Conservation (phyloP, 1,140 invertebrate genomes). For the Globodera ellingtonae region DNA sequence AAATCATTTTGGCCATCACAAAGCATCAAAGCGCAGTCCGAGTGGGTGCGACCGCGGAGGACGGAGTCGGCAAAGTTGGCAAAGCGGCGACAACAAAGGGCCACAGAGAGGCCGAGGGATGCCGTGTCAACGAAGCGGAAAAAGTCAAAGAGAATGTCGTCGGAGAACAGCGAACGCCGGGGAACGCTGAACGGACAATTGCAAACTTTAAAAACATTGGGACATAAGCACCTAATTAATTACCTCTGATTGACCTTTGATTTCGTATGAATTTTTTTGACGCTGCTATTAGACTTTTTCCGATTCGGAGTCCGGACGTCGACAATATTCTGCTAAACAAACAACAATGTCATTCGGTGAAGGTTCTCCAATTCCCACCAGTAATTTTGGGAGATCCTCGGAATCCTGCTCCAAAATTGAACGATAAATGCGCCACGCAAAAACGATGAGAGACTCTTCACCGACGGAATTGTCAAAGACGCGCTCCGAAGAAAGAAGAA, state of each 20-base stretch:
- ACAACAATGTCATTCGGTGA: background rate
- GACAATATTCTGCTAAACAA: background rate
- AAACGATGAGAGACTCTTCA: background rate
- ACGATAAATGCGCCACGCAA: constrained; percentile 15
- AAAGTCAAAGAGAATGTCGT: background rate
- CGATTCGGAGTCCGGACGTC: background rate
- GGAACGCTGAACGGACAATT: background rate
- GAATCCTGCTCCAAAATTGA: constrained; percentile 12
- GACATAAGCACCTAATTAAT: background rate
- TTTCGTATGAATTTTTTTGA: background rate
- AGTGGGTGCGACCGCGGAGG: background rate
- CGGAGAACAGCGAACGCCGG: background rate
- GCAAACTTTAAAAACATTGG: background rate
- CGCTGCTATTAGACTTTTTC: background rate
- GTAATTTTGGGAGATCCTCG: background rate
- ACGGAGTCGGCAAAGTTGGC: background rate
- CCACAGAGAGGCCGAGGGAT: background rate
- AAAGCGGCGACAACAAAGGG: background rate
- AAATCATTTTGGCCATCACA: background rate
- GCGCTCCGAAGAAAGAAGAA: constrained; percentile 8
- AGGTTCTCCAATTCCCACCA: background rate
- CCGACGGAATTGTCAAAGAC: constrained; percentile 21
- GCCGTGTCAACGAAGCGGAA: background rate
- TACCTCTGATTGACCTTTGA: background rate
- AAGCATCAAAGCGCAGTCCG: background rate